phyloP scores from a whole-genome alignment of 64 coral and sea anemone genomes.

The Exaiptasia diaphana region DNA sequence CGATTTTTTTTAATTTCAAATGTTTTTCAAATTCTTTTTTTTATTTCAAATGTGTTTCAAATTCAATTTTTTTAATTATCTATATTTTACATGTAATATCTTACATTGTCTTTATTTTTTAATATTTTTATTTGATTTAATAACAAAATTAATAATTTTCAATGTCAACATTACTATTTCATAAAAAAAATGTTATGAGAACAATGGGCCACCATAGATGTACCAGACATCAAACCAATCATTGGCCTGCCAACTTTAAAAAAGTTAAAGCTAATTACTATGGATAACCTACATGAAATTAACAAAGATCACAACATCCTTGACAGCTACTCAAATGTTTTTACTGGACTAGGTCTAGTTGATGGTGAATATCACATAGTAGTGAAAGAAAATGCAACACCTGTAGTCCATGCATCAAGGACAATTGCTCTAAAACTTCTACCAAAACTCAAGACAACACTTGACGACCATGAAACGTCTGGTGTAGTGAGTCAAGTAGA shows the following conservation, averaged over 20 bases:
- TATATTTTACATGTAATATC: too few species aligned
- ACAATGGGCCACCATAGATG: too few species aligned
- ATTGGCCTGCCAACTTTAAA: slow-evolving; percentile 3
- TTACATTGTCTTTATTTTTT: too few species aligned
- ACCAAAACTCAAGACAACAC: slow-evolving; percentile 47
- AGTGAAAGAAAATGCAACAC: slow-evolving; percentile 27
- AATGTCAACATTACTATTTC: too few species aligned
- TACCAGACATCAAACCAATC: not conserved
- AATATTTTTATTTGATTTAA: too few species aligned
- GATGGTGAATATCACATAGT: slow-evolving; percentile 34
- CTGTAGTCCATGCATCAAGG: slow-evolving; percentile 34
- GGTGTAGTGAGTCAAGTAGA: slow-evolving; percentile 55
- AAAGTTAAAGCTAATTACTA: slow-evolving; percentile 1
- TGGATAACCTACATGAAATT: not conserved
- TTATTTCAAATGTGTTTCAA: too few species aligned
- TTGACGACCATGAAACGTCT: slow-evolving; percentile 34
- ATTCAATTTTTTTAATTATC: too few species aligned
- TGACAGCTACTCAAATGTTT: slow-evolving; percentile 35
- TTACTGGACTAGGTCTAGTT: slow-evolving; percentile 16
- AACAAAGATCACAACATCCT: not conserved
- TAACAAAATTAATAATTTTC: too few species aligned
- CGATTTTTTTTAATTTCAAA: too few species aligned
- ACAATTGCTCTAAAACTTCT: slow-evolving; percentile 43
- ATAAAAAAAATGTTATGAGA: too few species aligned
- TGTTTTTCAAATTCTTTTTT: too few species aligned